Base-by-base conservation (phyloP, 2,113 vertebrate genomes). In the Mesocricetus auratus region DNA sequence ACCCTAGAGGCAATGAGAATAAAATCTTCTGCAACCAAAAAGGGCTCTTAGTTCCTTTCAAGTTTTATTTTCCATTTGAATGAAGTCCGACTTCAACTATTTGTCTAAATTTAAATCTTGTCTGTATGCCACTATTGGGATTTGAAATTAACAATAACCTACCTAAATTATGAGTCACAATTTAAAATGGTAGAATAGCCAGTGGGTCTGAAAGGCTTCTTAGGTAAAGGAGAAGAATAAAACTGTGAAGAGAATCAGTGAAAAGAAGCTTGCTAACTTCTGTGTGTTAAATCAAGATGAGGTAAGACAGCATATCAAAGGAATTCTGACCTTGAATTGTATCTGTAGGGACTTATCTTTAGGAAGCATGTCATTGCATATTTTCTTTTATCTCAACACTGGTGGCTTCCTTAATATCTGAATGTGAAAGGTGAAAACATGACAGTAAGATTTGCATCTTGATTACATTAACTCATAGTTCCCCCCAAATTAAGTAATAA, bases 241-340 rank as follows among this genome's bases (percentile, higher is more conserved):
- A 77, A 17, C 31, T 73, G 53, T 68, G n/a, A 60, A 50, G 22
- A 82, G 45, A 79, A 22, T 1, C 53, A 86, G 7, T 66, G 47
- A 92, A 91, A 53, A 39, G 75, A 89, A 83, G 26, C 6, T 3
- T 11, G 64, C 58, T 93, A 50, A 75, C 82, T 62, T 3, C 6
- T 93, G 90, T 91, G 19, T 29, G 89, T 90, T 74, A 88, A 96
- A 91, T 91, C 47, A 86, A 86, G 56, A 58, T 75, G 53, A 96
- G 29, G 10, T 39, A 47, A 66, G 69, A 74, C 12, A 71, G 47
- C 75, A 31, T 45, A 26, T 50, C 87, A 91, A 33, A 87, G 47
- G 95, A 94, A 83, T 21, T 92, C 29, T 93, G 93, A 69, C 33
- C 11, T 17, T 77, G n/a, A 77, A 91, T 75, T 89, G 3, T 29